Base-by-base conservation (phyloP, 2,797 vertebrate species). In the Pipistrellus kuhlii region DNA sequence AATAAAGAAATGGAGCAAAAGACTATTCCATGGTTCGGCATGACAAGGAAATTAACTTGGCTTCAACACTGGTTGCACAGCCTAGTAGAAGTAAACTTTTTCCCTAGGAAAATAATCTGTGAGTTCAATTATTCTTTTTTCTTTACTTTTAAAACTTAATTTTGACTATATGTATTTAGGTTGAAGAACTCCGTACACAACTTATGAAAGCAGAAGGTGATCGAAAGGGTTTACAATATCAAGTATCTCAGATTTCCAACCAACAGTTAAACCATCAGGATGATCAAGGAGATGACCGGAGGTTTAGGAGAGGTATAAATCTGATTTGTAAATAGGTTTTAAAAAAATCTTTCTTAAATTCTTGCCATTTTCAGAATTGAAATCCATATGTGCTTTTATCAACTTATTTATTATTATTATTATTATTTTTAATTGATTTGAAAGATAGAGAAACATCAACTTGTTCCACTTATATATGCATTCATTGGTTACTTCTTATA, bases 161-260 rank as follows among this genome's bases (percentile, higher is more conserved):
- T 96, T 95, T 96, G 21, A 82, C 62, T 21, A 0, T 78, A 0
- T 82, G 1, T 51, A n/a, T 97, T 97, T 97, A 99, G 99, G 98
- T 99, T 96, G 99, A 99, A 92, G 99, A 99, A 93, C 98, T 99
- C 97, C 99, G 97, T 17, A 96, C 97, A 17, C 99, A 99, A 55
- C 98, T 99, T 85, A 88, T 98, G 90, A 99, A 98, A 98, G 98
- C 97, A 46, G 99, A 98, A 97, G 98, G 98, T 0, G 98, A 99
- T 86, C 98, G 98, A 68, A 96, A 85, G 11, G 98, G 98, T 88
- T 97, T 99, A 93, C 98, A 99, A 14, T 98, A 97, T 94, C 98
- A 99, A 97, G 96, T 98, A 55, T 98, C 98, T 44, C 98, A 96
- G 81, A 95, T 98, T 95, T 69, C 97, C 88, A 76, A 96, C 71